Evolutionary conservation across 2,797 vertebrate genomes (phyloP), one percentile per base, ranked within the genome.

Genomic region (Crotalus adamanteus): DNA sequence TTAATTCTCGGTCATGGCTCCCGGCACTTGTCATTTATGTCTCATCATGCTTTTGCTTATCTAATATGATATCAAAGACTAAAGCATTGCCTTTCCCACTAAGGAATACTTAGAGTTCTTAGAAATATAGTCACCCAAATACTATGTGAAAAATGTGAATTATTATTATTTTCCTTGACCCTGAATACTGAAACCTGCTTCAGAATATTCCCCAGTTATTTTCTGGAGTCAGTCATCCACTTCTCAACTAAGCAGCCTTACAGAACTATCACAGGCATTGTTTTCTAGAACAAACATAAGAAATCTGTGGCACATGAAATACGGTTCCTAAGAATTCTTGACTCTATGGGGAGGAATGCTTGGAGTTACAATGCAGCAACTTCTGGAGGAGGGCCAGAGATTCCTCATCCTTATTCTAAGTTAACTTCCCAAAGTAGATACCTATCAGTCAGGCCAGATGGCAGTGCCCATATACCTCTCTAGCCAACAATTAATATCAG

Each of bases 1-100:
- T 73, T 87, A 87, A 53, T 65, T 93, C 59, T 37, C 59, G 56
- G 86, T 60, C 83, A 37, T 63, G 16, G 60, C 92, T 93, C 57
- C 56, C 18, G 61, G 69, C 69, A 57, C 47, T 47, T 57, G 55
- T 51, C 69, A 56, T 5, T 91, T 87, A 63, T 56, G 53, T 93
- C 86, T 91, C 59, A 56, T 31, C 13, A 37, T n/a, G 42, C 37
- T 88, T 88, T 78, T 37, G 31, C 91, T 89, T 89, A 28, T 91
- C 42, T 88, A 51, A 91, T 13, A 3, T 42, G 26, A 65, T 73
- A 26, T 53, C 69, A 88, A 88, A 73, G 91, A 88, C 57, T 37
- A 60, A 65, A 59, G 18, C 57, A 57, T 73, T 93, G 83, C 85
- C 90, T 85, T 37, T 59, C 90, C 11, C 65, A 65, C 22, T 85